Base-by-base conservation (phyloP, 2,113 vertebrate species). In the Cebus imitator region DNA sequence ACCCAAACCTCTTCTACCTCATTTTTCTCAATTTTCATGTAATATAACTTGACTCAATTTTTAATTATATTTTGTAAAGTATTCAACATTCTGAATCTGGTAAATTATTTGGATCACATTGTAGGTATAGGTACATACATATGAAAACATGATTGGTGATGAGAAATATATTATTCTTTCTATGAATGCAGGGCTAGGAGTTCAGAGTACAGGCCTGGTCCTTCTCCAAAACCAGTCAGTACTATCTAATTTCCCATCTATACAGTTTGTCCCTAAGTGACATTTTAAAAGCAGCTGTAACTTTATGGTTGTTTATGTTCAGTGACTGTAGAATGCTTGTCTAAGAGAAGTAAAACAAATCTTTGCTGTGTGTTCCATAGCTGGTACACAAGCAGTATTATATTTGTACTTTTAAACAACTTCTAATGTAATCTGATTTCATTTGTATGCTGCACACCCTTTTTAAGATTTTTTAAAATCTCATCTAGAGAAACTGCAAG, bases 301-400 rank as follows among this genome's bases (percentile, higher is more conserved):
- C 57, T 87, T 92, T 45, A 72, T 95, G 81, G 78, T 94, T 95
- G 92, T 96, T 95, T 97, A 92, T 94, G 82, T 96, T 96, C 88
- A 30, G 72, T 96, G 84, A 73, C 92, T 94, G 57, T 81, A 83
- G 87, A 58, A 93, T 83, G 57, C 83, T 87, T 91, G 72, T 97
- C 90, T 75, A 79, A 91, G 85, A 94, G 82, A 96, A 91, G 89
- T 91, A 95, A 96, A 97, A 95, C 92, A 82, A 88, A 80, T 94
- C 96, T 90, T 81, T 70, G 45, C 92, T 88, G 55, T 83, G 81
- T 96, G 85, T 94, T 88, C 78, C 35, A 90, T 91, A 94, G 48
- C 78, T 91, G 50, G 61, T 48, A 37, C 88, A 94, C 55, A 68
- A 48, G 82, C 78, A 61, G 72, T 94, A 6, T 70, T 79, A 79